A percentile compares a stretch with the other conserved stretches of the same genome.
These are phyloP conservation scores for Drosophila kohkoa DNA, from an alignment of 1,140 invertebrate species.

Conservation along the genomic window DNA sequence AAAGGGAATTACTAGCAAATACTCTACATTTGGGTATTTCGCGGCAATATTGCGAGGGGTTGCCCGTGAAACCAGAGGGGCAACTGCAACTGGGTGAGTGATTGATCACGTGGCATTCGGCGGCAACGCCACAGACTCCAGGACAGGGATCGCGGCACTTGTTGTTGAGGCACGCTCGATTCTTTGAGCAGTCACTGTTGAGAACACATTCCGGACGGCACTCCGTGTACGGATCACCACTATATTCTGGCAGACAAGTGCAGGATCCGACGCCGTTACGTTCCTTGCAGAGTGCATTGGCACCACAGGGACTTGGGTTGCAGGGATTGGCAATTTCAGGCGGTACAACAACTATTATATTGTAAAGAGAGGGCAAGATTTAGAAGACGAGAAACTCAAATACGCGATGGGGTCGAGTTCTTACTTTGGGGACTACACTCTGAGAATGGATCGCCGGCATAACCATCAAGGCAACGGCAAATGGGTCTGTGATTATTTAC, in stretches of 20 bases:
- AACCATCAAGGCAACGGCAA: constrained; percentile 90
- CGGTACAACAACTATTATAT: constrained; percentile 75
- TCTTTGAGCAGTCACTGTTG: constrained; percentile 89
- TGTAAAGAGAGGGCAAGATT: constrained; percentile 17
- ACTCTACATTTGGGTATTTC: constrained; percentile 86
- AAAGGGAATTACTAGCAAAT: background rate
- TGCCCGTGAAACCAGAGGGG: constrained; percentile 89
- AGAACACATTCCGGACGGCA: constrained; percentile 90
- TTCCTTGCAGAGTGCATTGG: constrained; percentile 92
- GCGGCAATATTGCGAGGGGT: constrained; percentile 89
- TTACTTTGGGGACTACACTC: constrained; percentile 86
- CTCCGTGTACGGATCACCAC: constrained; percentile 90
- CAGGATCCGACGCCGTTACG: constrained; percentile 91
- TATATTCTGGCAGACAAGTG: constrained; percentile 89
- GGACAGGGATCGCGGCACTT: constrained; percentile 91
- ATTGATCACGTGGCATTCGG: constrained; percentile 90
- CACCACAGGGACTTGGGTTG: constrained; percentile 91
- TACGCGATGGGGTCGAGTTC: constrained; percentile 17
- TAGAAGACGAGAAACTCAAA: constrained; percentile 4
- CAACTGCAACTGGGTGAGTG: constrained; percentile 92
- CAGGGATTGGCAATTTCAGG: constrained; percentile 88
- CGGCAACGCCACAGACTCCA: constrained; percentile 90
- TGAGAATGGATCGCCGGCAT: constrained; percentile 91
- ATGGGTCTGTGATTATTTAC: constrained; percentile 91
- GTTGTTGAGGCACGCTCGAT: constrained; percentile 89